These are phyloP conservation scores for Pteropus alecto DNA, from an alignment of 2,113 vertebrate genomes.

Conservation along the genomic window DNA sequence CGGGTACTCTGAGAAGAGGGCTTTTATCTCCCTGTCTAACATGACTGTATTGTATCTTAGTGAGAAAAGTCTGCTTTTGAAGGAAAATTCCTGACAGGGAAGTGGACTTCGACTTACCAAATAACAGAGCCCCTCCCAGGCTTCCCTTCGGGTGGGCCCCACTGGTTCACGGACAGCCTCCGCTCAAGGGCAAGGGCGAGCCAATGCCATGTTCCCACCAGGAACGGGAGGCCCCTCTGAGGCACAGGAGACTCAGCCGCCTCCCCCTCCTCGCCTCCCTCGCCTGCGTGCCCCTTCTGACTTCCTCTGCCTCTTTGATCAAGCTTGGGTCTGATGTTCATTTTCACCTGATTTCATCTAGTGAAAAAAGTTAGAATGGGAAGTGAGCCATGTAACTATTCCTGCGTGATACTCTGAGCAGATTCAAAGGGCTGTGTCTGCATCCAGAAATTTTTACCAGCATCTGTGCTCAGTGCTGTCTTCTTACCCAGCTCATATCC, in stretches of 20 bases:
- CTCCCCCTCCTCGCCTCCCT: too few species aligned
- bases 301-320: neutral
- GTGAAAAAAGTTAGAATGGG: neutral
- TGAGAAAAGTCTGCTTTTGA: neutral
- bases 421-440: neutral
- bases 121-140: neutral
- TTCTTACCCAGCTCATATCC: neutral
- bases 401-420: neutral
- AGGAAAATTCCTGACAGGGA: neutral
- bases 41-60: neutral
- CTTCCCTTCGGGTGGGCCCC: neutral
- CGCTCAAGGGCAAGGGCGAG: too few species aligned
- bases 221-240: neutral
- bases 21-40: neutral
- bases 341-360: constrained; percentile 19
- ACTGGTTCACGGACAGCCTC: neutral
- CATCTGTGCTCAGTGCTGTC: neutral
- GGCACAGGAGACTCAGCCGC: too few species aligned
- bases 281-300: neutral
- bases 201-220: too few species aligned
- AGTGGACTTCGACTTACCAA: neutral
- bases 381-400: neutral
- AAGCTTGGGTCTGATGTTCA: neutral
- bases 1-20: neutral
- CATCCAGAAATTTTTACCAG: neutral